A percentile compares a stretch with the other conserved stretches of the same genome.
Evolutionary conservation across 2,888 invertebrate genomes (phyloP).

Genomic region (Mellilla xanthometata): DNA sequence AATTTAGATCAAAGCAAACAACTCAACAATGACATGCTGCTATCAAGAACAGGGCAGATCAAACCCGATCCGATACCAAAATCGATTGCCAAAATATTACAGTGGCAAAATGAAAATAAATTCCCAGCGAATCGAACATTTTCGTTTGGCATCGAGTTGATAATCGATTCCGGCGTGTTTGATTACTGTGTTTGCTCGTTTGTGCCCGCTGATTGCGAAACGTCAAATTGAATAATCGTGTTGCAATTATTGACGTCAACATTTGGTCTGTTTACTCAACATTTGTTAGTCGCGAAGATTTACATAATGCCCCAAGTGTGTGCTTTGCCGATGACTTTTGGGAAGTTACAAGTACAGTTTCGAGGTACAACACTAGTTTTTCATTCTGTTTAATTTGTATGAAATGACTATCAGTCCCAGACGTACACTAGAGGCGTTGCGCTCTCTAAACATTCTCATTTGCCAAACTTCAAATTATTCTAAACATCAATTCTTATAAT

Average conservation of each 20-base stretch:
- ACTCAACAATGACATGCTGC: constrained; percentile 12
- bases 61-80: constrained; percentile 13
- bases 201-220: constrained; percentile 77
- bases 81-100: constrained; percentile 23
- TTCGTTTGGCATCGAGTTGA: constrained; percentile 56
- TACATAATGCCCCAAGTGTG: constrained; percentile 36
- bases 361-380: too few species aligned
- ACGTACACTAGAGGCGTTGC: background rate
- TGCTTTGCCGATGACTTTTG: constrained; percentile 9
- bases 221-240: constrained; percentile 77
- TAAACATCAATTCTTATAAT: constrained; percentile 5
- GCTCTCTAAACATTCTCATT: background rate
- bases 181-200: constrained; percentile 72
- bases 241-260: constrained; percentile 66
- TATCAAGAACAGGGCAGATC: constrained; percentile 14
- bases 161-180: constrained; percentile 74
- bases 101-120: constrained; percentile 22
- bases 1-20: constrained; percentile 7
- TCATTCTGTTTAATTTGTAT: too few species aligned
- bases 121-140: constrained; percentile 36
- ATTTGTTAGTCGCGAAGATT: constrained; percentile 53
- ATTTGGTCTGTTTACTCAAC: constrained; percentile 53
- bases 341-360: background rate
- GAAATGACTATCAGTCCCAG: background rate
- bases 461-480: constrained; percentile 7